Evolutionary conservation across 1,140 invertebrate species (phyloP).

Genomic region (Nasonia longicornis): DNA sequence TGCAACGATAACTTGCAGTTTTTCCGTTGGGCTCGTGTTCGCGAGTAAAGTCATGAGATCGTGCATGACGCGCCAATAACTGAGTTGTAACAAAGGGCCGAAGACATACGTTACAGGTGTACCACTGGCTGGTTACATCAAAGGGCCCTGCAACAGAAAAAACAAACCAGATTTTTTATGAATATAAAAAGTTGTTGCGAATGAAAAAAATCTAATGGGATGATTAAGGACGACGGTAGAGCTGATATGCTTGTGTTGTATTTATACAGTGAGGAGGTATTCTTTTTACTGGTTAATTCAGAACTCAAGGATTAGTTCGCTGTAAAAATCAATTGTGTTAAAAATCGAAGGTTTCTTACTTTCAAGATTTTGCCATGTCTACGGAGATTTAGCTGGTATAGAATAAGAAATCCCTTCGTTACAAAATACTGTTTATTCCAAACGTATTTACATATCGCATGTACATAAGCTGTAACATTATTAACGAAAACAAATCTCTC

Average conservation of each 20-base stretch:
- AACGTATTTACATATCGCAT: background rate
- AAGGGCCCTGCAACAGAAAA: background rate
- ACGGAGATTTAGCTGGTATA: background rate
- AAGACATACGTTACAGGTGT: slow-evolving; percentile 27
- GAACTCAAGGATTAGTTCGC: background rate
- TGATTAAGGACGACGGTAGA: background rate
- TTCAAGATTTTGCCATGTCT: background rate
- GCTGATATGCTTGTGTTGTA: background rate
- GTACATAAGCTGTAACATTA: too few species aligned
- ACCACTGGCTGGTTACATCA: slow-evolving; percentile 3
- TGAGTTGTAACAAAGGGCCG: slow-evolving; percentile 26
- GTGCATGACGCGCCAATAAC: background rate
- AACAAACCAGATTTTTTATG: background rate
- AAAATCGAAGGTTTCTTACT: background rate
- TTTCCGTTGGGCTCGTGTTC: slow-evolving; percentile 12
- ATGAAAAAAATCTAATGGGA: background rate
- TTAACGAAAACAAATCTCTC: too few species aligned
- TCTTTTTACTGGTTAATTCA: background rate
- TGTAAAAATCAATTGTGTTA: background rate
- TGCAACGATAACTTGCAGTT: slow-evolving; percentile 11
- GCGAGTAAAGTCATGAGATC: slow-evolving; percentile 37
- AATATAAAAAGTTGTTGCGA: background rate
- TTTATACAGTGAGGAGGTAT: background rate
- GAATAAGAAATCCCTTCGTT: background rate
- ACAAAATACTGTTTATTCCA: background rate